Evolutionary conservation across 1,140 invertebrate species (phyloP), one percentile per base, ranked within the genome.

Genomic region (Listronotus oregonensis): DNA sequence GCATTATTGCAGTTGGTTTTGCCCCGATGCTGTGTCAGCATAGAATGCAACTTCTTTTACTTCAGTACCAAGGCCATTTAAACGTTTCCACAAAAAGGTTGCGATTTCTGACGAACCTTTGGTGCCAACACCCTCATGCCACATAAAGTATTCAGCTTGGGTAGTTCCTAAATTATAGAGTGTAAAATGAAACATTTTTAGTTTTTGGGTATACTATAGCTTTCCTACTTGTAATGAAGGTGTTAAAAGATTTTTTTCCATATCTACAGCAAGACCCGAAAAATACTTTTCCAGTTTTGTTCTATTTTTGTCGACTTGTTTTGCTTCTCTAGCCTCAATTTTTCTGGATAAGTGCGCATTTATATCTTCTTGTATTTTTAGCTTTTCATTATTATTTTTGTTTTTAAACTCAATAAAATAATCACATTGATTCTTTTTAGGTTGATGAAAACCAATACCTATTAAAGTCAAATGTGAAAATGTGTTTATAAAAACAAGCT

Each of bases 71-170:
- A 40, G 39, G 39, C 39, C 39, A 40, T 14, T 40, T 14, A 40
- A 40, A 40, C 2, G 39, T 40, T 40, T 40, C 39, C 39, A 40
- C n/a, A 40, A 40, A 14, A 2, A 40, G 39, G 39, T 40, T 27
- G 21, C 21, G 21, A 27, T 27, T 27, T 27, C 21, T 27, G 21
- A 27, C 21, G 21, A 27, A 27, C 39, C 39, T 40, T 40, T 40
- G 39, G 39, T 40, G n/a, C 39, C 39, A 40, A 40, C 39, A 40
- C 39, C 39, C 39, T 40, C 39, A 40, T 40, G 39, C 39, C 39
- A 40, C 39, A 40, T 40, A 40, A 40, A 40, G 39, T 40, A 3
- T 3, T 40, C 39, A 40, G 39, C 39, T 40, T 40, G 39, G n/a
- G 39, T 7, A 40, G 7, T 40, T 14, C 10, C 39, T 14, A 40